Evolutionary conservation across 2,888 invertebrate genomes (phyloP).

Genomic region (Conus canariensis): DNA sequence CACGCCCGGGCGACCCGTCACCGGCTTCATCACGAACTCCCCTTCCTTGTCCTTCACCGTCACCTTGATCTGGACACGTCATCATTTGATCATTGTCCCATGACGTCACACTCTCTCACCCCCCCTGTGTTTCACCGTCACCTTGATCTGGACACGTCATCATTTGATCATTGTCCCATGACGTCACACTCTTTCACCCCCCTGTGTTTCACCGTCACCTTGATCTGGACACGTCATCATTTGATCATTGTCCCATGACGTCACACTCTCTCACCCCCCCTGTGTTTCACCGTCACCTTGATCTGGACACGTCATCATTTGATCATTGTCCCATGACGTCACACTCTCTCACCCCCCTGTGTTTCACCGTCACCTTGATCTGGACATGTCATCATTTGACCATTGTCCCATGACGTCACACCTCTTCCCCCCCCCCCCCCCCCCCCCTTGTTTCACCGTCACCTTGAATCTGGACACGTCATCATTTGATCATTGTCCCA

Average conservation of each 20-base stretch:
- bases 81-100: neutral
- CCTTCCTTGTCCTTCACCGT: constrained; percentile 61
- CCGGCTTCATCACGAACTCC: constrained; percentile 60
- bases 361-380: too few species aligned
- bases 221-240: too few species aligned
- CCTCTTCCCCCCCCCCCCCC: too few species aligned
- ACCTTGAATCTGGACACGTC: constrained; percentile 51
- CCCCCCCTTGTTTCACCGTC: constrained; percentile 59
- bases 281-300: constrained; percentile 58
- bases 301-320: constrained; percentile 37
- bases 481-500: too few species aligned
- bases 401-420: too few species aligned
- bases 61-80: constrained; percentile 50
- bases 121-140: neutral
- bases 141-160: constrained; percentile 24
- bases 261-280: constrained; percentile 48
- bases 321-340: too few species aligned
- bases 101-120: neutral
- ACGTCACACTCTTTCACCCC: too few species aligned
- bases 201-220: too few species aligned
- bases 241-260: too few species aligned
- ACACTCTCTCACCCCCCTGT: too few species aligned
- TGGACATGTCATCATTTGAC: too few species aligned
- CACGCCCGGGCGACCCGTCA: constrained; percentile 47
- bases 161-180: neutral